These are phyloP conservation scores for Drosophila peninsularis DNA, from an alignment of 2,888 invertebrate genomes.

Conservation along the genomic window DNA sequence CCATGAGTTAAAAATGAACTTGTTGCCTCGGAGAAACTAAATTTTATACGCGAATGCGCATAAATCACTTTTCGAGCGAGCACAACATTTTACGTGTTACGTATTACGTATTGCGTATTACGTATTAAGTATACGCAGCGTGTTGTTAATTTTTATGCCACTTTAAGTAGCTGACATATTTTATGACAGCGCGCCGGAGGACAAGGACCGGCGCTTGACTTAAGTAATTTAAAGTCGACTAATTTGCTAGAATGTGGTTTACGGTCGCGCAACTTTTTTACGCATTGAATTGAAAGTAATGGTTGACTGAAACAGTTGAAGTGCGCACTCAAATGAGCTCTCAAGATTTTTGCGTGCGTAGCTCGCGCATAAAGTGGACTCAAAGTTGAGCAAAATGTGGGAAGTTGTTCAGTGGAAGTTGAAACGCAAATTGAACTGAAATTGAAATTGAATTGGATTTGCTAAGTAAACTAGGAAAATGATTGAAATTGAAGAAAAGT, in stretches of 20 bases:
- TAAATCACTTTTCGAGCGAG: slow-evolving; percentile 52
- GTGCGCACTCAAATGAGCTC: slow-evolving; percentile 15
- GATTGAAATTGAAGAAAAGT: background rate
- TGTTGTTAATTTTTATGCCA: slow-evolving; percentile 63
- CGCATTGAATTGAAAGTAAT: slow-evolving; percentile 38
- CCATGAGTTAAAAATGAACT: slow-evolving; percentile 56
- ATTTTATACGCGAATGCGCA: slow-evolving; percentile 58
- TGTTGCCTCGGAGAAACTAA: slow-evolving; percentile 50
- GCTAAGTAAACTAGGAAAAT: no score
- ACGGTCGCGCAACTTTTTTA: slow-evolving; percentile 19
- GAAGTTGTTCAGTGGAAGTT: background rate
- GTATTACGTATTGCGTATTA: slow-evolving; percentile 30
- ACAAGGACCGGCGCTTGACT: slow-evolving; percentile 20
- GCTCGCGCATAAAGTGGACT: background rate
- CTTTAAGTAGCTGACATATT: slow-evolving; percentile 65
- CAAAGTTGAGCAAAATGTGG: slow-evolving; percentile 1
- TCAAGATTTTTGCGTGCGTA: background rate
- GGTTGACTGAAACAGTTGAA: slow-evolving; percentile 16
- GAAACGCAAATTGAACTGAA: background rate
- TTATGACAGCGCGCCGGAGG: slow-evolving; percentile 39
- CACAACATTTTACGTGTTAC: slow-evolving; percentile 25
- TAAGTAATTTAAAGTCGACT: slow-evolving; percentile 59
- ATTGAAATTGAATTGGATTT: background rate
- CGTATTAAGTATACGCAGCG: slow-evolving; percentile 55
- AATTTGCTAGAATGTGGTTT: slow-evolving; percentile 57